phyloP scores from a whole-genome alignment of 2,113 vertebrate genomes.

The Mionectes macconnelli region DNA sequence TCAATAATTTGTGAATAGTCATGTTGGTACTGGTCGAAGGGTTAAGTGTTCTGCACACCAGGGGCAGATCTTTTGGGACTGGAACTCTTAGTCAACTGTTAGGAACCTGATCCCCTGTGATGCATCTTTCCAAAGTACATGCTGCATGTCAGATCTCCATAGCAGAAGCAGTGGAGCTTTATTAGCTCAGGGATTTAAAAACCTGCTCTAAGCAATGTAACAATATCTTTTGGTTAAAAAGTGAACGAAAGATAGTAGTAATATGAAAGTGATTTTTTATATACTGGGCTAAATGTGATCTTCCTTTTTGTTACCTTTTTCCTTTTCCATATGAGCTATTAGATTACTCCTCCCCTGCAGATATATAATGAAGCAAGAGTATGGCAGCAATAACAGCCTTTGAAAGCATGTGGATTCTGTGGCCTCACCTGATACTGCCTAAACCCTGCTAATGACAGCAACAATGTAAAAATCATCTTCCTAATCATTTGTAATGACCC shows the following conservation, averaged over 20 bases:
- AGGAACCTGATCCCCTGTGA: conserved; percentile 74
- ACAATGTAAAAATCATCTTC: neutral
- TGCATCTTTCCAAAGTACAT: conserved; percentile 57
- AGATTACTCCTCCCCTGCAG: neutral
- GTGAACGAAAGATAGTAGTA: conserved; percentile 12
- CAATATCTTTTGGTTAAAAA: conserved; percentile 58
- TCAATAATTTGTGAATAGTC: conserved; percentile 89
- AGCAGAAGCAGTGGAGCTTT: conserved; percentile 66
- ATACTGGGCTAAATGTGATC: neutral
- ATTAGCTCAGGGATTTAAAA: conserved; percentile 76
- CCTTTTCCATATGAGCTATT: neutral
- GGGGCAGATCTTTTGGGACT: conserved; percentile 78
- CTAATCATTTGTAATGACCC: neutral
- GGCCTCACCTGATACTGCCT: neutral
- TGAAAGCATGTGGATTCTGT: neutral
- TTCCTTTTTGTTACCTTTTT: conserved; percentile 25
- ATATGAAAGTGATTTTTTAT: conserved; percentile 29
- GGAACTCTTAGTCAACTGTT: conserved; percentile 72
- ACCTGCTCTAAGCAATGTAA: conserved; percentile 59
- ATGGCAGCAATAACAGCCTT: neutral
- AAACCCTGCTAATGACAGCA: neutral
- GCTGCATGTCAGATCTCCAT: conserved; percentile 68
- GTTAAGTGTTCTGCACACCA: conserved; percentile 83
- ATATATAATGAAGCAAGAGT: neutral
- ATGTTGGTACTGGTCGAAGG: conserved; percentile 80